Base-by-base conservation (phyloP, 2,888 invertebrate species). In the Alviniconcha strummeri region DNA sequence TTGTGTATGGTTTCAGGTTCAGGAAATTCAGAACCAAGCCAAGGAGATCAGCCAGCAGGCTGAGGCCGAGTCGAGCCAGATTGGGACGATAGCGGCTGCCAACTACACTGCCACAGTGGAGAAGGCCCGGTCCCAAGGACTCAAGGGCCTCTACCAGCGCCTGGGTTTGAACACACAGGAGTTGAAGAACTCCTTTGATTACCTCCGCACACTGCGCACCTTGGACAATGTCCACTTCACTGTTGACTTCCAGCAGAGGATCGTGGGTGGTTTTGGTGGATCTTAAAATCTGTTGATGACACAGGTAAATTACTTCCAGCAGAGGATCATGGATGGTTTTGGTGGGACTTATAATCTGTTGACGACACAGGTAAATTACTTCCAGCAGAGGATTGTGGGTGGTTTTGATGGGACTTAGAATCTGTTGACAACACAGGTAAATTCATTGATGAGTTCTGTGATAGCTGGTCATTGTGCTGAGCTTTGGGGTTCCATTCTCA, bases 171-270 rank as follows among this genome's bases (percentile, higher is more conserved):
- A 85, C 3, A 84, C 87, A 7, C 88, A 89, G 81, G 83, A 90
- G 64, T 88, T 90, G 76, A 91, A 90, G 82, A 90, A 88, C 76
- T 89, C 90, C 55, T 90, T 92, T 72, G 91, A 92, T 85, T 92
- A 92, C 83, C 87, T 92, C 19, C 85, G 91, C 7, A 91, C 92
- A 2, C 87, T 92, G 9, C 86, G 88, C 76, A 88, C 88, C 13
- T 84, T 90, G 9, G 88, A 89, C 17, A 88, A 90, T 64, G 88
- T 89, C 3, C 90, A 91, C 83, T 84, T 92, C 17, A 90, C 91
- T 15, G 90, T 92, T 1, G 91, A 92, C 86, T 92, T 90, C 85
- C 89, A 91, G 81, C 90, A 90, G 83, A 84, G 88, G 36, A 90
- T 91, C 72, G 88, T 88, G 19, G 91, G 91, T 0, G 83, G 84